Evolutionary conservation across 2,113 vertebrate species (phyloP).

Genomic region (Capreolus pygargus): DNA sequence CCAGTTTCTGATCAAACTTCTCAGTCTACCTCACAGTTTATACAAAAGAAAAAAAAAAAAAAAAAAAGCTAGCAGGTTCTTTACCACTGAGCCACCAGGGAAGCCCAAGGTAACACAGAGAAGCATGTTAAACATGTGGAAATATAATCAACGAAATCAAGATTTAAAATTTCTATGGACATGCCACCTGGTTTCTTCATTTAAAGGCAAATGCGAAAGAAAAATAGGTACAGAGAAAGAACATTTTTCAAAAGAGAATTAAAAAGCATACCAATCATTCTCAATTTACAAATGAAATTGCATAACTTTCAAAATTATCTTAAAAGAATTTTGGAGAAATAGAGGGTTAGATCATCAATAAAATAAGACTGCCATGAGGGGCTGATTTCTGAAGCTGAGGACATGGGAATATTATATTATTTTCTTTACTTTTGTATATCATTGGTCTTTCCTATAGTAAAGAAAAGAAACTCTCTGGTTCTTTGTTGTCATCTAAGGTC

Average conservation of each 20-base stretch:
- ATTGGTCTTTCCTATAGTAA: background rate
- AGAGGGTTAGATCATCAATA: background rate
- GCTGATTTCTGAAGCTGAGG: background rate
- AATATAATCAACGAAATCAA: background rate
- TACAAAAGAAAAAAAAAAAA: background rate
- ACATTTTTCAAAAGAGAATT: background rate
- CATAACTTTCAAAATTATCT: background rate
- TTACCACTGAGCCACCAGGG: background rate
- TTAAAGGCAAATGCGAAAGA: background rate
- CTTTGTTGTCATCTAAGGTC: background rate
- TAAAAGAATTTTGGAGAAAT: background rate
- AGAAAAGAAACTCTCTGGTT: background rate
- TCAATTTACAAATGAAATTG: background rate
- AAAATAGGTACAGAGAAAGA: background rate
- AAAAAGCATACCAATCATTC: background rate
- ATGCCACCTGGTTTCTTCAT: background rate
- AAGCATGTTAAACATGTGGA: background rate
- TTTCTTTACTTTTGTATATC: background rate
- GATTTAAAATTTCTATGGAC: background rate
- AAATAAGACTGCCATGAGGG: background rate
- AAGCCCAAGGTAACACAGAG: background rate
- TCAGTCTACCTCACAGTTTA: background rate
- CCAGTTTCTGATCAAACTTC: background rate
- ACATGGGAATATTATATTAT: background rate
- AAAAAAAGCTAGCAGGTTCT: background rate